These are phyloP conservation scores for Muntiacus reevesi DNA, from an alignment of 2,113 vertebrate genomes.

Conservation along the genomic window DNA sequence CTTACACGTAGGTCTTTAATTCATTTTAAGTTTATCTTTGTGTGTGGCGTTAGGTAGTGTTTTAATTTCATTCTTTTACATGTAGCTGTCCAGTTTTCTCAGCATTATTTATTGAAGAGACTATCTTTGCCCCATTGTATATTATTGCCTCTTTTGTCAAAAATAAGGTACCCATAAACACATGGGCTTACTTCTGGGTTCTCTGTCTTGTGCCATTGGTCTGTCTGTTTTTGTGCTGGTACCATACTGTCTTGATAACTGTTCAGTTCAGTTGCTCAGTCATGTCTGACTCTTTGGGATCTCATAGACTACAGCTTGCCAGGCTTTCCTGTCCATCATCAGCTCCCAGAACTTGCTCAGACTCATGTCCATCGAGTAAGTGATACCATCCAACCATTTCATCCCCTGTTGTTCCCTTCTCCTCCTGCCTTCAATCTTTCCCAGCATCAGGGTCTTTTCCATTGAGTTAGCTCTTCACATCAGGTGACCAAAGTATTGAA, in stretches of 20 bases:
- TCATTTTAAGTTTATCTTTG: not conserved
- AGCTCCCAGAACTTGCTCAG: not conserved
- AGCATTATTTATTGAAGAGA: not conserved
- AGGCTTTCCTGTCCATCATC: not conserved
- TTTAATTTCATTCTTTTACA: not conserved
- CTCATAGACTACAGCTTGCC: not conserved
- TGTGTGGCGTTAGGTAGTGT: not conserved
- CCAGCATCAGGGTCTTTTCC: not conserved
- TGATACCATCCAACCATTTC: not conserved
- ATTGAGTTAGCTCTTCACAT: not conserved
- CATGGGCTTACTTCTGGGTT: not conserved
- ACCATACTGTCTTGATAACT: not conserved
- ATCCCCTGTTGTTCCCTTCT: not conserved
- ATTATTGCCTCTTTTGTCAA: not conserved
- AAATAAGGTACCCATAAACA: not conserved
- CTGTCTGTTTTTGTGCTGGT: not conserved
- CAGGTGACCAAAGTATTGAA: not conserved
- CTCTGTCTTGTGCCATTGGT: not conserved
- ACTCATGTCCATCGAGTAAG: not conserved
- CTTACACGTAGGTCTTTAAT: not conserved
- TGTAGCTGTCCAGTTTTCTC: not conserved
- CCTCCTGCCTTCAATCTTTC: not conserved
- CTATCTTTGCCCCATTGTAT: not conserved
- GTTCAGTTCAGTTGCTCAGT: not conserved
- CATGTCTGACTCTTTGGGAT: not conserved